Percentiles rank a stretch among this genome's conserved stretches.
These are phyloP conservation scores for Pandemis cinnamomeana DNA, from an alignment of 2,888 invertebrate species.

Conservation along the genomic window DNA sequence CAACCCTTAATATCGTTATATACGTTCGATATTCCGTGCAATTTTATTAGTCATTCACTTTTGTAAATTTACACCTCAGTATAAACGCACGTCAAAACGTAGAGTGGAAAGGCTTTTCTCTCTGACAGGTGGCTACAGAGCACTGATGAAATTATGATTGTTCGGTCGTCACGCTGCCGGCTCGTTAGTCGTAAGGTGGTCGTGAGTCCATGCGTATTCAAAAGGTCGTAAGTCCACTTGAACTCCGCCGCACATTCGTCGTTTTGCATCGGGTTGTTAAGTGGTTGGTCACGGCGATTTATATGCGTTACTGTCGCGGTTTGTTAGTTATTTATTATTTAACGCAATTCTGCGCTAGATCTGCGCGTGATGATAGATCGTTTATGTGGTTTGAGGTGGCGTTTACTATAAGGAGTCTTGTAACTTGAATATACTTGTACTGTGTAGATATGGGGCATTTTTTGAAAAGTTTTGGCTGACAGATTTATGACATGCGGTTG, in stretches of 20 bases:
- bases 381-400: neutral
- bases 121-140: slow-evolving; percentile 38
- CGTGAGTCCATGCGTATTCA: neutral
- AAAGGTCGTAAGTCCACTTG: neutral
- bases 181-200: slow-evolving; percentile 36
- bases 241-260: neutral
- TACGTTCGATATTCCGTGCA: too few relatives aligned
- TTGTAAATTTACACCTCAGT: neutral
- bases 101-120: slow-evolving; percentile 17
- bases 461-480: too few relatives aligned
- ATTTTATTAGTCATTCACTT: neutral
- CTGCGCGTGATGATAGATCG: slow-evolving; percentile 33
- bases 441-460: neutral
- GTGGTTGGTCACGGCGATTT: slow-evolving; percentile 63
- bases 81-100: slow-evolving; percentile 8
- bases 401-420: neutral
- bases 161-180: slow-evolving; percentile 49
- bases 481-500: too few relatives aligned
- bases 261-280: slow-evolving; percentile 17
- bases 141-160: slow-evolving; percentile 55
- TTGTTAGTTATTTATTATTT: slow-evolving; percentile 62
- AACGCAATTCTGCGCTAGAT: slow-evolving; percentile 39
- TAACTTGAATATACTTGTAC: neutral
- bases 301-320: slow-evolving; percentile 58
- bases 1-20: too few relatives aligned